These are phyloP conservation scores for Xestia rhomboidea DNA, from an alignment of 2,888 invertebrate genomes.

Conservation along the genomic window DNA sequence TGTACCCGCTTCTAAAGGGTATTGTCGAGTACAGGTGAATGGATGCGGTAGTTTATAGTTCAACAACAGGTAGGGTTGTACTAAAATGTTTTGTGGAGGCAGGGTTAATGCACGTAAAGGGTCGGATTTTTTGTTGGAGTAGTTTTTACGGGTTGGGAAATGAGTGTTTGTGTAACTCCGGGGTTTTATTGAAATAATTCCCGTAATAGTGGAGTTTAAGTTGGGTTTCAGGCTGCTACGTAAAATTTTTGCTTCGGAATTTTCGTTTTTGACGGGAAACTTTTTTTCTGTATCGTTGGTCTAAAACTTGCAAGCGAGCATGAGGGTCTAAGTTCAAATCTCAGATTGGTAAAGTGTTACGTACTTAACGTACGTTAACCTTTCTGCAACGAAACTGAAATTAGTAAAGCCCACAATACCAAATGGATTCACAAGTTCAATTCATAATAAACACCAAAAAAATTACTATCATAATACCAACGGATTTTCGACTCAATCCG, in stretches of 20 bases:
- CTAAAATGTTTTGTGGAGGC: slow-evolving; percentile 58
- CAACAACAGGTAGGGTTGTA: slow-evolving; percentile 58
- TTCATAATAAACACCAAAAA: neutral
- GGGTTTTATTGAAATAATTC: slow-evolving; percentile 50
- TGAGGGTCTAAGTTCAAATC: neutral
- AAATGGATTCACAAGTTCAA: neutral
- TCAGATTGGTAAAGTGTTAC: neutral
- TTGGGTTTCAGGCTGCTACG: slow-evolving; percentile 11
- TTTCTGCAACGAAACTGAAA: neutral
- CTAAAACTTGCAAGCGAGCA: neutral
- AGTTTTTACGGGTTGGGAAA: slow-evolving; percentile 49
- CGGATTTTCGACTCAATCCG: neutral
- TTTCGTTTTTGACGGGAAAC: neutral
- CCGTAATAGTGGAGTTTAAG: slow-evolving; percentile 34
- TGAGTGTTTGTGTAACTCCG: slow-evolving; percentile 56
- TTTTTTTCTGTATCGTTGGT: neutral
- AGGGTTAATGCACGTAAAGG: slow-evolving; percentile 40
- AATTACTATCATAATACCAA: neutral
- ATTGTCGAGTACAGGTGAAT: slow-evolving; percentile 61
- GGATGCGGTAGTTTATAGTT: slow-evolving; percentile 65
- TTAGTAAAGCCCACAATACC: neutral
- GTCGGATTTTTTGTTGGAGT: slow-evolving; percentile 58
- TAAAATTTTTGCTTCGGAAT: neutral
- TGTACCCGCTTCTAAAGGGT: slow-evolving; percentile 66
- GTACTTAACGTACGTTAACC: no score